Percentiles rank a stretch among this genome's conserved stretches.
phyloP scores from a whole-genome alignment of 2,888 invertebrate genomes.

The Chesias legatella region DNA sequence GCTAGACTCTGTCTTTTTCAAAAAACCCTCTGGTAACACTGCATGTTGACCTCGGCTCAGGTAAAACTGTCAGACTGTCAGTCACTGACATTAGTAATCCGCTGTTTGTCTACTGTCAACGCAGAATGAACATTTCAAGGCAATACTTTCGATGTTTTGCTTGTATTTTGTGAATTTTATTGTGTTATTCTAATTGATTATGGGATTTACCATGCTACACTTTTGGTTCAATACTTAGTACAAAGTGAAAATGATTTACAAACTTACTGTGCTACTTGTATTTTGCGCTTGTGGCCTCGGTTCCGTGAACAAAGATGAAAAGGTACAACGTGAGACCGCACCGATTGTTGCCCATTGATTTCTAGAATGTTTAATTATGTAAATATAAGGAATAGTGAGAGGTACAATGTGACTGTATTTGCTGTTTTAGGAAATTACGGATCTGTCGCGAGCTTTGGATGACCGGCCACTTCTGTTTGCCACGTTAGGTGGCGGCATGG shows the following conservation, averaged over 20 bases:
- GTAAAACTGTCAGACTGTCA: too few relatives aligned
- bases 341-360: conserved; percentile 42
- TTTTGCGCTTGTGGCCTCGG: conserved; percentile 54
- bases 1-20: too few relatives aligned
- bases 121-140: neutral
- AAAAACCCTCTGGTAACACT: too few relatives aligned
- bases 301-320: conserved; percentile 54
- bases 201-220: conserved; percentile 21
- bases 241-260: conserved; percentile 48
- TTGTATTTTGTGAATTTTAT: too few relatives aligned
- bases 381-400: neutral
- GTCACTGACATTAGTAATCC: too few relatives aligned
- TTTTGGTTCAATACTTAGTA: conserved; percentile 16
- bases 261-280: conserved; percentile 52
- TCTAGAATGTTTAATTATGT: conserved; percentile 7
- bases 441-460: conserved; percentile 83
- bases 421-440: conserved; percentile 79
- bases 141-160: neutral
- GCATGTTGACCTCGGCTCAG: too few relatives aligned
- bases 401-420: conserved; percentile 14
- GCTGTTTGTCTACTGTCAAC: too few relatives aligned
- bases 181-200: conserved; percentile 10
- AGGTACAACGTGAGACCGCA: conserved; percentile 51
- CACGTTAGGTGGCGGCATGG: conserved; percentile 95
- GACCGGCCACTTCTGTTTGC: conserved; percentile 91